Base-by-base conservation (phyloP, 2,797 vertebrate genomes). In the Microctenopoma lineatum region DNA sequence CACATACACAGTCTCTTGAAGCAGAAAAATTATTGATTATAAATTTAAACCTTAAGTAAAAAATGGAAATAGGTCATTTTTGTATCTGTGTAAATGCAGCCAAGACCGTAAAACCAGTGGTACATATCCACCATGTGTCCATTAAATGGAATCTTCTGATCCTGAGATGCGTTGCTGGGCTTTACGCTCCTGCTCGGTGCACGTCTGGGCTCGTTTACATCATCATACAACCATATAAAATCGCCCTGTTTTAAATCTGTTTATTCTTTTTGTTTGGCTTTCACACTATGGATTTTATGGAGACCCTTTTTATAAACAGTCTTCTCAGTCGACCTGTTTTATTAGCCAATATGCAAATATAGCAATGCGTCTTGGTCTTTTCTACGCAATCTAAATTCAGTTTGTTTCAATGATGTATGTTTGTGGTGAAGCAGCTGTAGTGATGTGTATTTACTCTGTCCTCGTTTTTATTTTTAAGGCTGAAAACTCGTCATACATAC, bases 251-350 rank as follows among this genome's bases (percentile, higher is more conserved):
- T 82, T 52, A 57, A 68, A 53, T 1, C 7, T 5, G 39, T 21
- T 63, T 25, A 27, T 34, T 34, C 2, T 34, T 34, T 1, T 34
- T 34, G 32, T 34, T 34, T 34, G 7, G 32, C 77, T 75, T 63
- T 51, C 26, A 44, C 66, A 6, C 14, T 44, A 27, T 75, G 55
- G 34, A 75, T 89, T 91, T 91, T 88, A 88, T 57, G 21, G 47
- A 59, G 13, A 57, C 25, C 45, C 14, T 59, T 87, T 90, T 85
- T 75, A 77, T 39, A 69, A 54, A 54, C 3, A 1, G 12, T 14
- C 13, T 41, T 41, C 5, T 14, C 12, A 41, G 14, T 41, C 38
- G 15, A 14, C 15, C 39, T 41, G 39, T 41, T 41, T 41, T 41
- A 41, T 41, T 41, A 41, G 13, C 39, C 39, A 41, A 14, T 14